Evolutionary conservation across 2,888 invertebrate species (phyloP).

Genomic region (Scaptomyza polygonia): DNA sequence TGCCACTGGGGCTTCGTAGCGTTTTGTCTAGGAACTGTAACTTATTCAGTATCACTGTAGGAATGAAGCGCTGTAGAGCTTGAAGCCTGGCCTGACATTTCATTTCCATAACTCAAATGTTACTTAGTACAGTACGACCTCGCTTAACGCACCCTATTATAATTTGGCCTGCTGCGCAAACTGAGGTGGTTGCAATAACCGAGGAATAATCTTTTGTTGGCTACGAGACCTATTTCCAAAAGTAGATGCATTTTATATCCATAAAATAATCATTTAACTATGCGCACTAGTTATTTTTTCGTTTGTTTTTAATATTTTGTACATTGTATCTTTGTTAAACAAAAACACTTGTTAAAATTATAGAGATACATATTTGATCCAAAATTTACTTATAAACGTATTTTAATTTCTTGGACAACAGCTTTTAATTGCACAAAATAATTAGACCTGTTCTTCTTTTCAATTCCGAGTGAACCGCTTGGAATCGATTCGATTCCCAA

Average conservation of each 20-base stretch:
- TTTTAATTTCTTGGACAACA: neutral
- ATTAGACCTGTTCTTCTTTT: too few species aligned
- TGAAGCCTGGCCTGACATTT: conserved; percentile 64
- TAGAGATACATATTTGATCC: neutral
- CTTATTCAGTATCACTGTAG: conserved; percentile 23
- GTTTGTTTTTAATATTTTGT: conserved; percentile 7
- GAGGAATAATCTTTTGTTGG: too few species aligned
- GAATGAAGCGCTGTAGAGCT: conserved; percentile 18
- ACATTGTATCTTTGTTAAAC: conserved; percentile 1
- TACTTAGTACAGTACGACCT: too few species aligned
- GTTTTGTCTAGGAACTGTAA: conserved; percentile 3
- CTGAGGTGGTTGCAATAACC: too few species aligned
- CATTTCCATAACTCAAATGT: conserved; percentile 81
- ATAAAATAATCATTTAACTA: conserved; percentile 77
- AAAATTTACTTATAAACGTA: neutral
- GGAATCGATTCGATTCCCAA: too few species aligned
- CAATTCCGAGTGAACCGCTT: too few species aligned
- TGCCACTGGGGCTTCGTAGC: conserved; percentile 39
- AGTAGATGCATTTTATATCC: conserved; percentile 76
- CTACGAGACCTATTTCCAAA: too few species aligned
- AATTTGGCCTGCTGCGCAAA: too few species aligned
- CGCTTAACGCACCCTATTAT: too few species aligned
- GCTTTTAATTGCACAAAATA: neutral
- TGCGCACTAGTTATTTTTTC: conserved; percentile 58
- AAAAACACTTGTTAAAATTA: neutral